Conservation (phyloP, 2,113 vertebrate species). For the Cebidichthys violaceus region DNA sequence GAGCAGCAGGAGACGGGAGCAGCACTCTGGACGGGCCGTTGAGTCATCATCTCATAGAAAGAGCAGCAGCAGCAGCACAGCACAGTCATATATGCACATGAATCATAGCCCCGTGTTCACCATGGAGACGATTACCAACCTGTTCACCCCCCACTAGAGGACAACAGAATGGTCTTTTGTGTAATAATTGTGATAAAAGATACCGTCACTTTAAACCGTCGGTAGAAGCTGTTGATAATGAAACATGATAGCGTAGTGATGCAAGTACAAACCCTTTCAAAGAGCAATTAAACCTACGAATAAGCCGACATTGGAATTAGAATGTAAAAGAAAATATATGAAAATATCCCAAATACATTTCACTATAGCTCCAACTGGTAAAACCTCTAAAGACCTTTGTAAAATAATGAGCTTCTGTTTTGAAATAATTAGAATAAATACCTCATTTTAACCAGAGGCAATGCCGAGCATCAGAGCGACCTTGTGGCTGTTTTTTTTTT, state of each 20-base stretch:
- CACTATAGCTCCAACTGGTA: not conserved
- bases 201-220: not conserved
- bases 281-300: not conserved
- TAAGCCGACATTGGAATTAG: not conserved
- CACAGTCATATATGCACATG: constrained; percentile 8
- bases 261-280: not conserved
- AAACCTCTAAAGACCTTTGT: not conserved
- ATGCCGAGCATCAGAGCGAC: not conserved
- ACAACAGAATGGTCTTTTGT: not conserved
- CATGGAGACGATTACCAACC: not conserved
- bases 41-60: constrained; percentile 42
- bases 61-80: constrained; percentile 1
- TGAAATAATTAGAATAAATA: not conserved
- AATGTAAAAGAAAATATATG: not conserved
- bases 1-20: constrained; percentile 28
- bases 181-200: not conserved
- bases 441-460: not conserved
- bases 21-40: constrained; percentile 31
- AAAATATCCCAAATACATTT: not conserved
- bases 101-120: constrained; percentile 1
- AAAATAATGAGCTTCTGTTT: not conserved
- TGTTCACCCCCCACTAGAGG: not conserved
- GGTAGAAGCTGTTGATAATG: not conserved
- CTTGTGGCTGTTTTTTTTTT: not conserved
- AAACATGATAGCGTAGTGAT: not conserved